Base-by-base conservation (phyloP, 2,888 invertebrate genomes). In the Nymphalis polychloros region DNA sequence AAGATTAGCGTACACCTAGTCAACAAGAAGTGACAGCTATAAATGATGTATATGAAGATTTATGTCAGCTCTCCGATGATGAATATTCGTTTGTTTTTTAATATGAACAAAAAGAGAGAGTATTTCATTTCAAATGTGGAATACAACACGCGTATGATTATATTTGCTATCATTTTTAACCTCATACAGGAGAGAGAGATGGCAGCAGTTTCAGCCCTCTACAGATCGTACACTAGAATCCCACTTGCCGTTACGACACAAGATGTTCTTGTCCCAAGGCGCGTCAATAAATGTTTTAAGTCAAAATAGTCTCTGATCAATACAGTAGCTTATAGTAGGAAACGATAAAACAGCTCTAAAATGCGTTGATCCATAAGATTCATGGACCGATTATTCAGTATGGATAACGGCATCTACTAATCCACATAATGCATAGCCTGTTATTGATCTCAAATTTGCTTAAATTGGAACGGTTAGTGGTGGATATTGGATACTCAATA, bases 1-100 rank as follows among this genome's bases (percentile, higher is more conserved):
- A 53, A 53, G 23, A 53, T 52, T 23, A 23, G 52, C 52, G 23
- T 52, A 52, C 52, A 52, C 27, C 52, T 52, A 52, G 52, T 52
- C 52, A 52, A 23, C 53, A 53, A 31, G 16, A 53, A 27, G 53
- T 17, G 27, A 53, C 53, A 8, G 27, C 53, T 53, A 53, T 16
- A 27, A 53, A 53, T 31, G 53, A 31, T 31, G 17, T 7, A 8
- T 53, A 17, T 53, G 53, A 27, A 53, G 53, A 53, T 53, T 53
- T 53, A 53, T 16, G 53, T 17, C 17, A 17, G 53, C 27, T 53
- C 16, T 23, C 17, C 23, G 16, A 17, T 53, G 53, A 27, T 53
- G 6, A 53, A 53, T 53, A 27, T 27, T 53, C 27, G 53, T 53
- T 16, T 16, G 41, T 41, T 41, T 41, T 41, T 41, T 10, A 41